phyloP scores from a whole-genome alignment of 2,113 vertebrate species.

The Ellobius talpinus region DNA sequence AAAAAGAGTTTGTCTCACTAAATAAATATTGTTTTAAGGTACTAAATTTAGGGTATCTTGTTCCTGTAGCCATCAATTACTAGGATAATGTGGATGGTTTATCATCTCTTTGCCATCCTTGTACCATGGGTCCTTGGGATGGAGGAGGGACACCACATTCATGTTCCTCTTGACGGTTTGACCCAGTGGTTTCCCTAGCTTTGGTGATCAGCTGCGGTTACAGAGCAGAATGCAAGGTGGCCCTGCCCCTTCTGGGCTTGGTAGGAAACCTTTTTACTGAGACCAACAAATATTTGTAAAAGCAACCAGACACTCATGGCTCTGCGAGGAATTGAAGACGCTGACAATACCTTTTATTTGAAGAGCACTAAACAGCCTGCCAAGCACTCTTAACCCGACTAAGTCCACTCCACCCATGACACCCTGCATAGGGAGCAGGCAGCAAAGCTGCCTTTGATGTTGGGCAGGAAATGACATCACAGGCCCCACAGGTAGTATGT shows the following conservation, averaged over 20 bases:
- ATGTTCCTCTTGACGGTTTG: not conserved
- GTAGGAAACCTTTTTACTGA: not conserved
- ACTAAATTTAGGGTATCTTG: not conserved
- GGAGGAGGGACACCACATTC: not conserved
- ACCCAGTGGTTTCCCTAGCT: not conserved
- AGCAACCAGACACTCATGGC: not conserved
- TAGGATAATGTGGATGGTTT: not conserved
- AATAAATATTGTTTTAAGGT: not conserved
- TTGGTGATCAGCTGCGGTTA: not conserved
- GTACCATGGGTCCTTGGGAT: not conserved
- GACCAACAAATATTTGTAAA: conserved; percentile 12
- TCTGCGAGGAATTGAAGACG: not conserved
- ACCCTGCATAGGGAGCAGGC: not conserved
- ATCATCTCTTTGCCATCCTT: not conserved
- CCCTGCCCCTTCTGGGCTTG: not conserved
- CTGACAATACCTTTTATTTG: not conserved
- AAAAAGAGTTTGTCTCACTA: not conserved
- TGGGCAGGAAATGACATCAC: not conserved
- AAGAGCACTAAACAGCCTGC: not conserved
- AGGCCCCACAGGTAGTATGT: not conserved
- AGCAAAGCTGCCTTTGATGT: not conserved
- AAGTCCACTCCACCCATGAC: not conserved
- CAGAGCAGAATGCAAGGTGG: not conserved
- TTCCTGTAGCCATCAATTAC: not conserved
- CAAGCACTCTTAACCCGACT: not conserved